phyloP scores from a whole-genome alignment of 2,113 vertebrate genomes.

The Gambusia holbrooki region DNA sequence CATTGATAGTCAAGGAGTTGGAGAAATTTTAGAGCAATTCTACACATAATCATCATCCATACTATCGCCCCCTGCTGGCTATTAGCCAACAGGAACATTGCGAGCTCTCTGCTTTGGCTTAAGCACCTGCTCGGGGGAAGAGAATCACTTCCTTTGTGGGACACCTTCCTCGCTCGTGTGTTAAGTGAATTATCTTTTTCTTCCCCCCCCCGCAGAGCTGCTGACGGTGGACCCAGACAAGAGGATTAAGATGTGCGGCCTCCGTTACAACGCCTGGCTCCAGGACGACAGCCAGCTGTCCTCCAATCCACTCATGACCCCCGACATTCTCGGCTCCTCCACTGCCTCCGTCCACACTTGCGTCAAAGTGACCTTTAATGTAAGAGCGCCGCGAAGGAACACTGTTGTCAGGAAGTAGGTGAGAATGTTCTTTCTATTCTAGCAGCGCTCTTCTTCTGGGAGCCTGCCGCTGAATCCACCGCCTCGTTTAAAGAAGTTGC shows the following conservation, averaged over 20 bases:
- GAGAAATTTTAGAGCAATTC: no score
- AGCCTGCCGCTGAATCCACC: not conserved
- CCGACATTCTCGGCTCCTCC: slow-evolving; percentile 94
- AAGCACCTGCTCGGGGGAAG: slow-evolving; percentile 1
- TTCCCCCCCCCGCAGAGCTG: slow-evolving; percentile 82
- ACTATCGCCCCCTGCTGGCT: not conserved
- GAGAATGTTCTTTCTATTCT: not conserved
- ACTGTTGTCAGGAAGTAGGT: not conserved
- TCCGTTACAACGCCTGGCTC: slow-evolving; percentile 95
- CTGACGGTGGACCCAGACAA: slow-evolving; percentile 98
- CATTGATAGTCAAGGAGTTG: not conserved
- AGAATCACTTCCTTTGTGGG: slow-evolving; percentile 12
- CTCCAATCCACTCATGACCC: slow-evolving; percentile 97
- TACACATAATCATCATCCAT: not conserved
- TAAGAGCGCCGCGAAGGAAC: slow-evolving; percentile 69
- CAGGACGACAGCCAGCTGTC: slow-evolving; percentile 97
- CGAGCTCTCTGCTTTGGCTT: not conserved
- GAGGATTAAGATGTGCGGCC: slow-evolving; percentile 96
- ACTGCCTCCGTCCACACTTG: slow-evolving; percentile 92
- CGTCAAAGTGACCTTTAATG: slow-evolving; percentile 97
- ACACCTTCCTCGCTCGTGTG: not conserved
- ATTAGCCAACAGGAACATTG: not conserved
- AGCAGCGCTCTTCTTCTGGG: not conserved
- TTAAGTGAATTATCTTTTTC: slow-evolving; percentile 25
- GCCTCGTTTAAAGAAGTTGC: not conserved